Percentiles rank a stretch among this genome's conserved stretches.
Conservation (phyloP, 2,888 invertebrate genomes). For the Iselma pallidipennis region DNA sequence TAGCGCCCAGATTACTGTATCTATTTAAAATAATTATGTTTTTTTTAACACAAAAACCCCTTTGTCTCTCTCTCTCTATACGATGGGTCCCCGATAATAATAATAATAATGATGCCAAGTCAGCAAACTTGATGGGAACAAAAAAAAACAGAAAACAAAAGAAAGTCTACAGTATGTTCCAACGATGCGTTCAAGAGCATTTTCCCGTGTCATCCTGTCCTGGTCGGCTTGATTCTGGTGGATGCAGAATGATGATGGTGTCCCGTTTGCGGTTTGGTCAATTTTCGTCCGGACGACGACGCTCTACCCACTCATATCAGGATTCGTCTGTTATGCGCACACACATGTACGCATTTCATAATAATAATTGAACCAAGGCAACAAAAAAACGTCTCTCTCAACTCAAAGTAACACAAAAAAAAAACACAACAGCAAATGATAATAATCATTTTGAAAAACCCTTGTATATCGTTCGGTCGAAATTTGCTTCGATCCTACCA, state of each 20-base stretch:
- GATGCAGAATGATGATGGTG: constrained; percentile 9
- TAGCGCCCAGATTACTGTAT: not conserved
- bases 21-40: not conserved
- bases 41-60: constrained; percentile 5
- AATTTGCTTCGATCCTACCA: not conserved
- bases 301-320: constrained; percentile 15
- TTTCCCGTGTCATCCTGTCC: constrained; percentile 3
- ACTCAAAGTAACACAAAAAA: not conserved
- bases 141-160: constrained; percentile 13
- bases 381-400: too few relatives aligned
- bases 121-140: not conserved
- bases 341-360: constrained; percentile 6
- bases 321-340: constrained; percentile 35
- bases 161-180: constrained; percentile 11
- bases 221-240: constrained; percentile 10
- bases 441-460: not conserved
- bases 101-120: not conserved
- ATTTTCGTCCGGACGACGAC: constrained; percentile 24
- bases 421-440: not conserved
- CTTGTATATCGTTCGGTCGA: not conserved
- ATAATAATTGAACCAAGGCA: not conserved
- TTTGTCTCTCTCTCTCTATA: too few relatives aligned
- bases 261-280: constrained; percentile 31
- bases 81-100: too few relatives aligned
- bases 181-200: not conserved